These are phyloP conservation scores for Drosophila meridiana DNA, from an alignment of 2,888 invertebrate genomes.

Conservation along the genomic window DNA sequence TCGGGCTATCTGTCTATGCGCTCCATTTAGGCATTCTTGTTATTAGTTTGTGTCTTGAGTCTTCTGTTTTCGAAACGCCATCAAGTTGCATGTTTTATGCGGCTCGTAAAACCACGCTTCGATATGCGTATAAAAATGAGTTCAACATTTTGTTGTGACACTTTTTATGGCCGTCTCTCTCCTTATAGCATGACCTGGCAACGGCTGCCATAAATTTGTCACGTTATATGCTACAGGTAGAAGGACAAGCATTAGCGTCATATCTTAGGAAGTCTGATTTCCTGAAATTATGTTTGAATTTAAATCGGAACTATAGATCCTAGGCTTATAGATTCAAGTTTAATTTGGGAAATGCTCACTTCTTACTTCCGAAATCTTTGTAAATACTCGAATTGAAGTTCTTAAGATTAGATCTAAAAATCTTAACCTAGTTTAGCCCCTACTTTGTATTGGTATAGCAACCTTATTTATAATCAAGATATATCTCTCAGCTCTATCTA, in stretches of 20 bases:
- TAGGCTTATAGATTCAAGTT: not conserved
- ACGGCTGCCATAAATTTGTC: conserved; percentile 8
- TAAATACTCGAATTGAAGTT: not conserved
- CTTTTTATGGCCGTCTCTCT: conserved; percentile 48
- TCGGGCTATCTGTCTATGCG: conserved; percentile 26
- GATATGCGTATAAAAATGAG: conserved; percentile 68
- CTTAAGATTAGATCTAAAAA: not conserved
- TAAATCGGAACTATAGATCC: not conserved
- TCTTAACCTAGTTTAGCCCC: not conserved
- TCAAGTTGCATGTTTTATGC: conserved; percentile 74
- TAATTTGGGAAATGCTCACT: not conserved
- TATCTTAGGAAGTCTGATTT: not conserved
- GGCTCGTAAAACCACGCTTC: conserved; percentile 52
- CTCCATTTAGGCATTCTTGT: conserved; percentile 66
- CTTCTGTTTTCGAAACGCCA: conserved; percentile 66
- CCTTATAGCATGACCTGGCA: conserved; percentile 4
- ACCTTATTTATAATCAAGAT: not conserved
- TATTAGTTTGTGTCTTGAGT: conserved; percentile 70
- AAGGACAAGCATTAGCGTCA: not conserved
- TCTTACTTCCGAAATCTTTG: not conserved
- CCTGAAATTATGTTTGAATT: not conserved
- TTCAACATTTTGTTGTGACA: conserved; percentile 79
- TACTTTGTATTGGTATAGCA: not conserved
- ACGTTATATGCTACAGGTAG: conserved; percentile 10
- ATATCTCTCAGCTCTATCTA: not conserved